Conservation (phyloP, 2,888 invertebrate genomes). For the Platycnemis pennipes region DNA sequence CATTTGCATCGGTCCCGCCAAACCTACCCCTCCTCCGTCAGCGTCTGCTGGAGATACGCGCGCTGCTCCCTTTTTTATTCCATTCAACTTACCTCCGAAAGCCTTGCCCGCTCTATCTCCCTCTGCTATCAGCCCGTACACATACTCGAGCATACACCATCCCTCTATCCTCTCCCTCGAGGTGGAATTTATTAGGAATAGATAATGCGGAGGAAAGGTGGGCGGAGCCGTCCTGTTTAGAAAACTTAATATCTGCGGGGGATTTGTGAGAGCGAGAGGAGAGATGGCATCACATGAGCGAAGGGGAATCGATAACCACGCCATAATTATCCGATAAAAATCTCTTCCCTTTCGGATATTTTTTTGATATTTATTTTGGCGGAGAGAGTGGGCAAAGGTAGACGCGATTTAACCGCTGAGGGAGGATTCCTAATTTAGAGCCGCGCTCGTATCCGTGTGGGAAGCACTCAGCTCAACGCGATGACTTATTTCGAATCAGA, state of each 20-base stretch:
- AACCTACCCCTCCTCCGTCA: background rate
- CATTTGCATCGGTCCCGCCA: background rate
- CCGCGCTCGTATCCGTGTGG: too few species aligned
- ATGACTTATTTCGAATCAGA: too few species aligned
- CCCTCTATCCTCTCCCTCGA: background rate
- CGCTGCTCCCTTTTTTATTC: background rate
- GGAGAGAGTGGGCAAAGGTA: background rate
- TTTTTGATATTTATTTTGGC: background rate
- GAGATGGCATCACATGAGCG: background rate
- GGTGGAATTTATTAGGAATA: conserved; percentile 16
- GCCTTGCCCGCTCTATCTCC: background rate
- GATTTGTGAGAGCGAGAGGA: background rate
- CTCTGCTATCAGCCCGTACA: background rate
- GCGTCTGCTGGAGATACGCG: conserved; percentile 8
- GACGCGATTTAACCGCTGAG: too few species aligned
- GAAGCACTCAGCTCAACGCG: too few species aligned
- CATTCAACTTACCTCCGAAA: background rate
- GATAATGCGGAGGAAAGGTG: background rate
- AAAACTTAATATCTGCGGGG: background rate
- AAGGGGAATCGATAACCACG: background rate
- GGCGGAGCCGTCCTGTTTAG: background rate
- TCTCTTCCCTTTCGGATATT: background rate
- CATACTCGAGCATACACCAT: too few species aligned
- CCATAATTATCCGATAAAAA: background rate
- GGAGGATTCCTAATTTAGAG: too few species aligned